Evolutionary conservation across 2,797 vertebrate species (phyloP), one percentile per base, ranked within the genome.

Genomic region (Oceanodroma leucorhoa): DNA sequence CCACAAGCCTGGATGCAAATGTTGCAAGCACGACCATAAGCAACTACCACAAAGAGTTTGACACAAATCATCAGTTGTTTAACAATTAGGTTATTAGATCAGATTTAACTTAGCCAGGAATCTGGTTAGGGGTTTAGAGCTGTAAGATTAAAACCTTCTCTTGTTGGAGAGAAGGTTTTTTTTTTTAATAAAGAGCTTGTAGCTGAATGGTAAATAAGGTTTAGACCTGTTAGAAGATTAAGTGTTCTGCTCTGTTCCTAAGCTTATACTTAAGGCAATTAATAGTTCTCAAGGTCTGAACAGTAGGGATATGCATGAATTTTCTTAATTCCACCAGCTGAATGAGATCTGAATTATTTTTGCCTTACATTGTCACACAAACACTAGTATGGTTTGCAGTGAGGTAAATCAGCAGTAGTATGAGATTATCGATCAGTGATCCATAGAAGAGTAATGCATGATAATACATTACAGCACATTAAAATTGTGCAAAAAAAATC

Each of bases 181-280:
- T 82, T 87, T 96, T 94, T 93, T 62, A 46, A 87, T 66, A 86
- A 69, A 67, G 76, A 70, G 60, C 34, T 78, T 94, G 83, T 71
- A 87, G 55, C 53, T 77, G 90, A 90, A 90, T 70, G 48, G 72
- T 87, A 95, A 94, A 94, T 91, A 95, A 95, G 93, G 62, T 77
- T 95, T 85, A 96, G 92, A 85, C 64, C 83, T 92, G 75, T 87
- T 95, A 94, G 81, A 89, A 95, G 93, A 95, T 95, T 85, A 96
- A 94, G 71, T 90, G 83, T 95, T 91, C 92, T 95, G 69, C 82
- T 94, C 96, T 67, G 71, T 87, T 96, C 71, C 93, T 92, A 92
- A 94, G 69, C 61, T 77, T 90, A 83, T 88, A 88, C 90, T 96
- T 95, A 67, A 94, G 45, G 64, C 89, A 95, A 89, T 92, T 95